Percentiles rank a stretch among this genome's conserved stretches.
phyloP scores from a whole-genome alignment of 2,113 vertebrate genomes.

The Nothocercus julius region DNA sequence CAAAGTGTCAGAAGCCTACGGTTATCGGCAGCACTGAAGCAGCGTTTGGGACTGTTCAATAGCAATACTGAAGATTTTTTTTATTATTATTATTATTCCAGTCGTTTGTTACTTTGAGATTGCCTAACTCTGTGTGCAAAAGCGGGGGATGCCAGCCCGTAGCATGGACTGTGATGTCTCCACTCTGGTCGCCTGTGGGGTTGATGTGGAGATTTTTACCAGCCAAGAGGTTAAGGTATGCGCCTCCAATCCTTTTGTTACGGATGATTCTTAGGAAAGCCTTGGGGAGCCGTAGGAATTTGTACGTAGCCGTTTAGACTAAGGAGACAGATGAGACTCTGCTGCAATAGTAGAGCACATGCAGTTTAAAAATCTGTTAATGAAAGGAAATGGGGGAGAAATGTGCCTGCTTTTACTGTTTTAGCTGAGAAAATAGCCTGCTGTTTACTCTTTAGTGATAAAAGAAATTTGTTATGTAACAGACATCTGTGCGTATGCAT shows the following conservation, averaged over 20 bases:
- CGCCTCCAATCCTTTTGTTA: constrained; percentile 39
- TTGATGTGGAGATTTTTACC: constrained; percentile 87
- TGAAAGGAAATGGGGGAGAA: constrained; percentile 11
- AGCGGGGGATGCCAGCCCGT: constrained; percentile 83
- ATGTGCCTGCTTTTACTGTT: constrained; percentile 3
- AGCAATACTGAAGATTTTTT: constrained; percentile 13
- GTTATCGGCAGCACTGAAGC: neutral
- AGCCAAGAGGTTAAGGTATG: constrained; percentile 86
- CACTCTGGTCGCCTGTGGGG: constrained; percentile 86
- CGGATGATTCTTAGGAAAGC: constrained; percentile 38
- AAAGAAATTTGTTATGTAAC: constrained; percentile 36
- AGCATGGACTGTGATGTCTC: constrained; percentile 86
- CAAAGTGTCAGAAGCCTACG: constrained; percentile 7
- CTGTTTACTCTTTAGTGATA: constrained; percentile 29
- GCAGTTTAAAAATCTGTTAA: constrained; percentile 9
- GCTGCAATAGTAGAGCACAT: neutral
- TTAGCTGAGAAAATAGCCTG: neutral
- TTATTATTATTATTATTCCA: neutral
- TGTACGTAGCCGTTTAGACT: neutral
- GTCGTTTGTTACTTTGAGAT: constrained; percentile 28
- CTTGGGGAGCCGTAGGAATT: constrained; percentile 40
- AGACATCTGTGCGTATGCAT: constrained; percentile 27
- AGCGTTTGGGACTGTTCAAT: constrained; percentile 31
- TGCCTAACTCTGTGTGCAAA: constrained; percentile 53
- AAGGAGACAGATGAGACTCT: constrained; percentile 21